Conservation (phyloP, 2,888 invertebrate genomes). For the Drosophila fungiperda region DNA sequence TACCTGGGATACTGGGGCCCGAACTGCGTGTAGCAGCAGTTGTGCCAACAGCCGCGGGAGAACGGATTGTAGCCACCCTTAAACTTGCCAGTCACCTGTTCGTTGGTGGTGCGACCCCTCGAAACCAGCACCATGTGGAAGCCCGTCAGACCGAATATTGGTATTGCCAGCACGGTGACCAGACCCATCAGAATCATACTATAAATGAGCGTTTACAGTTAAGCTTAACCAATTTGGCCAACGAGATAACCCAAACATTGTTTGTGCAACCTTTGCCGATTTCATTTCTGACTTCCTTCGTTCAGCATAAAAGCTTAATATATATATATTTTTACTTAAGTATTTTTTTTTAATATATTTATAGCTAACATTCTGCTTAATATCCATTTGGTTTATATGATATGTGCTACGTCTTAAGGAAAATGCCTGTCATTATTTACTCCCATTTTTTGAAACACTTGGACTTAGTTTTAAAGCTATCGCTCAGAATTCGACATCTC, state of each 20-base stretch:
- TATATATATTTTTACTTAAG: not conserved
- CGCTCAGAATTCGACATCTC: not conserved
- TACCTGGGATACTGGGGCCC: constrained; percentile 99
- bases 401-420: not conserved
- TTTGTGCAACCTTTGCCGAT: not conserved
- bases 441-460: not conserved
- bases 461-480: not conserved
- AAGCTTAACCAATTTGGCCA: constrained; percentile 48
- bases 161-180: constrained; percentile 96
- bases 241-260: not conserved
- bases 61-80: constrained; percentile 99
- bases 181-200: constrained; percentile 96
- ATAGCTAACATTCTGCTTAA: not conserved
- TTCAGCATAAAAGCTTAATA: not conserved
- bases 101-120: constrained; percentile 98
- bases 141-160: constrained; percentile 98
- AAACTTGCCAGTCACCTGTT: constrained; percentile 99
- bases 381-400: too few relatives aligned
- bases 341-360: not conserved
- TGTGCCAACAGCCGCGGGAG: constrained; percentile 96
- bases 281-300: not conserved
- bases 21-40: constrained; percentile 97
- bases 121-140: constrained; percentile 99
- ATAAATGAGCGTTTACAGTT: constrained; percentile 7
- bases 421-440: not conserved